These are phyloP conservation scores for Lamproptera curius DNA, from an alignment of 2,888 invertebrate genomes.

Conservation along the genomic window DNA sequence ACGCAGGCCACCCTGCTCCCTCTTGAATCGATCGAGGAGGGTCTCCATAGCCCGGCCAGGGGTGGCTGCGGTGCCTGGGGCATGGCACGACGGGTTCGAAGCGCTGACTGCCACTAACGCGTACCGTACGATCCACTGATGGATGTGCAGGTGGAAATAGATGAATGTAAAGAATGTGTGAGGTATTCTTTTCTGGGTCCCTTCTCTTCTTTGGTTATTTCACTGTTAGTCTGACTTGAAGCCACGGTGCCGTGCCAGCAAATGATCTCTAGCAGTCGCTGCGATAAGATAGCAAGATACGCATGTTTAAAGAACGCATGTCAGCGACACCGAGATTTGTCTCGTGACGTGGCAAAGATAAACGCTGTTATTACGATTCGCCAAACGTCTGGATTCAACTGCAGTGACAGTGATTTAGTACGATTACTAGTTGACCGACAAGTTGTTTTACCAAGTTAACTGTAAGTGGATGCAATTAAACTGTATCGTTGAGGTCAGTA, in stretches of 20 bases:
- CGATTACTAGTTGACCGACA: neutral
- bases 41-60: constrained; percentile 73
- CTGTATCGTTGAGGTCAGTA: neutral
- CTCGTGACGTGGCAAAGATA: constrained; percentile 46
- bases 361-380: constrained; percentile 25
- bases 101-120: constrained; percentile 67
- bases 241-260: constrained; percentile 47
- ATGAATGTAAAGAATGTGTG: too few species aligned
- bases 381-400: constrained; percentile 21
- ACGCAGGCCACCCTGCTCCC: constrained; percentile 73
- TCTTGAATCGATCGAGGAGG: constrained; percentile 72
- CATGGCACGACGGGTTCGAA: constrained; percentile 71
- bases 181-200: too few species aligned
- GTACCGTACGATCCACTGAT: too few species aligned
- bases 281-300: constrained; percentile 59
- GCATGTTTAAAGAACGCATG: constrained; percentile 59
- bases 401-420: neutral
- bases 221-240: too few species aligned
- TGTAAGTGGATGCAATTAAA: constrained; percentile 8
- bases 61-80: constrained; percentile 61
- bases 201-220: neutral
- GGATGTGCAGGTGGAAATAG: too few species aligned
- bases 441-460: constrained; percentile 15
- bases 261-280: constrained; percentile 67
- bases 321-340: constrained; percentile 66